Evolutionary conservation across 2,797 vertebrate species (phyloP), one percentile per base, ranked within the genome.

Genomic region (Gobio occitaniae): DNA sequence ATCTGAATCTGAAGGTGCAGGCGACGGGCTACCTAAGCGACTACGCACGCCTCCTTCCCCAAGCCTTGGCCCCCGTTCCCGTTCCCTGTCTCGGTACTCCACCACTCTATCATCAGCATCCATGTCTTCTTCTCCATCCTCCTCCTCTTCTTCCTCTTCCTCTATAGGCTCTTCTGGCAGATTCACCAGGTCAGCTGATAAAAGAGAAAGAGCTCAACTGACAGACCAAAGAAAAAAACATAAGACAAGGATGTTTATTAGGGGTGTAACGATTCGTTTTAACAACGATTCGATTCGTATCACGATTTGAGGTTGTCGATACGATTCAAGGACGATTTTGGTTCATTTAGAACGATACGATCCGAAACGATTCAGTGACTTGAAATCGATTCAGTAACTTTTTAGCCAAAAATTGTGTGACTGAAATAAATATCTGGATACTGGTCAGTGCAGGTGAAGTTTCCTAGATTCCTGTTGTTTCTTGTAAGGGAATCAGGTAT

Each of bases 21-120:
- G 93, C 0, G 86, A 84, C 0, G 82, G 38, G 21, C 91, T 85
- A 87, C 94, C 95, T 0, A 90, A 93, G 0, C 94, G 94, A 25
- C 93, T 90, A 0, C 94, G 85, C 0, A 95, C 91, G 90, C 41
- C 95, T 88, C 91, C 94, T 95, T 88, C 97, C 91, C 4, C 93
- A 63, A 32, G 94, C 91, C 21, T 89, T 91, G 90, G 83, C 93
- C 17, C 94, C 92, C n/a, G 87, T 93, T 85, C 94, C 91, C n/a
- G 87, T 93, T 85, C 93, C 93, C 94, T 93, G 92, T 83, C 93
- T 94, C 91, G 93, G 92, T 97, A 99, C 90, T 99, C 98, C 21
- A 99, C 97, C 81, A 99, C 97, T 13, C 98, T 89, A 91, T 99
- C 97, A 0, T 99, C 98, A 0, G 96, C 96, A 80, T 99, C 98